Percentiles rank a stretch among this genome's conserved stretches.
Conservation (phyloP, 2,797 vertebrate genomes). For the Brotula barbata region DNA sequence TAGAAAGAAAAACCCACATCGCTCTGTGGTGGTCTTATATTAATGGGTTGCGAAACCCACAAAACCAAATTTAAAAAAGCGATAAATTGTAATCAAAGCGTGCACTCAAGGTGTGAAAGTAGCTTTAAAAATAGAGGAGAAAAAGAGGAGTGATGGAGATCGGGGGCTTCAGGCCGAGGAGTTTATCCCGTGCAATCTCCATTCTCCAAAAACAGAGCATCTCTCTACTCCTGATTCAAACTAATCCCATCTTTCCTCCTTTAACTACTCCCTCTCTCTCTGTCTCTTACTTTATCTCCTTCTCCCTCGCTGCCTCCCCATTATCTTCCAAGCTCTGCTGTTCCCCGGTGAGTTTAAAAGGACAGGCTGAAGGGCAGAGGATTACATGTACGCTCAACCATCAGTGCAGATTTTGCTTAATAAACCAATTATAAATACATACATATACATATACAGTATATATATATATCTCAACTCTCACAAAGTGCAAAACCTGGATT, state of each 20-base stretch:
- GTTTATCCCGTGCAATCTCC: slow-evolving; percentile 18
- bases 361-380: slow-evolving; percentile 30
- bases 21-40: too few species aligned
- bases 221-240: slow-evolving; percentile 24
- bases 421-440: slow-evolving; percentile 12
- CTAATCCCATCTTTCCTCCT: slow-evolving; percentile 34
- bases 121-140: background rate
- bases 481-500: slow-evolving; percentile 1
- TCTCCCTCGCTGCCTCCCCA: slow-evolving; percentile 4
- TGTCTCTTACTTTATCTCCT: slow-evolving; percentile 24
- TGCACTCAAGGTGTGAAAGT: too few species aligned
- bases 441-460: too few species aligned
- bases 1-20: too few species aligned
- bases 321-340: slow-evolving; percentile 36
- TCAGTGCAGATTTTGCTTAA: slow-evolving; percentile 8
- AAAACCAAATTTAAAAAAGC: too few species aligned
- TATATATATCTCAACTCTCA: too few species aligned
- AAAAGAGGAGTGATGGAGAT: background rate
- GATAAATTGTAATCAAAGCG: too few species aligned
- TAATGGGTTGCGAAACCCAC: too few species aligned
- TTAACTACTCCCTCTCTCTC: slow-evolving; percentile 13
- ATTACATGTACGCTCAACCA: slow-evolving; percentile 2
- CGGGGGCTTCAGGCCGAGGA: slow-evolving; percentile 5
- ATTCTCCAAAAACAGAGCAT: slow-evolving; percentile 20
- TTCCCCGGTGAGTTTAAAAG: slow-evolving; percentile 21